Percentiles rank a stretch among this genome's conserved stretches.
These are phyloP conservation scores for Temnothorax nylanderi DNA, from an alignment of 1,140 invertebrate species.

Conservation along the genomic window DNA sequence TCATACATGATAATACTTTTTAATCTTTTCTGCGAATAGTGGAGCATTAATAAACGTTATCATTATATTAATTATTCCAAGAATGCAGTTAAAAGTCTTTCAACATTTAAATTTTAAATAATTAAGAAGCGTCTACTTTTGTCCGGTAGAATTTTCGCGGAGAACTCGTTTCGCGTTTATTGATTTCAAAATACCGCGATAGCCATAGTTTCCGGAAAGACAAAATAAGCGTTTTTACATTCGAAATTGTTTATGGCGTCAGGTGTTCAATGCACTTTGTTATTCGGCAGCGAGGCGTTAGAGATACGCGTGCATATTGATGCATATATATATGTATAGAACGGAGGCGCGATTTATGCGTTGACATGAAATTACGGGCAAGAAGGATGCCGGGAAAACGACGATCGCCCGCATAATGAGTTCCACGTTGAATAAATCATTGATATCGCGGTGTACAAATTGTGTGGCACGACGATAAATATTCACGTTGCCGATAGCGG, in stretches of 20 bases:
- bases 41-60: not conserved
- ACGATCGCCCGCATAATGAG: slow-evolving; percentile 38
- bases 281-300: not conserved
- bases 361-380: slow-evolving; percentile 27
- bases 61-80: not conserved
- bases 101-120: not conserved
- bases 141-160: not conserved
- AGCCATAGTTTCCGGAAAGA: not conserved
- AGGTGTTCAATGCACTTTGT: slow-evolving; percentile 15
- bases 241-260: not conserved
- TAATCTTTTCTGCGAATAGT: not conserved
- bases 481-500: slow-evolving; percentile 29
- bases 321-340: not conserved
- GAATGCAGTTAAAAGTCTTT: not conserved
- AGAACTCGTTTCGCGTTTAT: not conserved
- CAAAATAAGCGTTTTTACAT: slow-evolving; percentile 12
- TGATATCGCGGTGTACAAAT: slow-evolving; percentile 45
- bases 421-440: slow-evolving; percentile 51
- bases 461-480: slow-evolving; percentile 31
- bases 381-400: slow-evolving; percentile 37
- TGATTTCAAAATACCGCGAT: not conserved
- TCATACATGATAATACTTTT: not conserved
- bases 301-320: not conserved
- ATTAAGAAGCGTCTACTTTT: not conserved
- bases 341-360: not conserved